Evolutionary conservation across 2,888 invertebrate genomes (phyloP), one percentile per base, ranked within the genome.

Genomic region (Molanna angustata): DNA sequence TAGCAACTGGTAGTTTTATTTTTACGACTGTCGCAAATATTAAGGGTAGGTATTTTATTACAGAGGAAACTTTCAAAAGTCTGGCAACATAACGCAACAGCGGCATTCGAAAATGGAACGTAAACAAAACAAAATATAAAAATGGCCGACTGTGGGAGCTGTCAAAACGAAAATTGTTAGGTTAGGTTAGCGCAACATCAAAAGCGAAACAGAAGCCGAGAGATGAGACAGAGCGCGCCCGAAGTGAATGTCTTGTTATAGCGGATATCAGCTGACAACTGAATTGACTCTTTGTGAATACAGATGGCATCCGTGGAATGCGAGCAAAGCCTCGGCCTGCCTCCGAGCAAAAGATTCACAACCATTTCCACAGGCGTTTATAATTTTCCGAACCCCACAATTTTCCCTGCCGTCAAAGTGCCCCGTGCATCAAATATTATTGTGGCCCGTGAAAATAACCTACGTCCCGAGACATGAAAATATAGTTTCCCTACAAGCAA

Each of bases 251-350:
- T 48, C 40, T 40, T 48, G 48, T 48, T 48, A 18, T 40, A 31
- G 21, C 48, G 48, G 35, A 40, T 40, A 48, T 40, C 48, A 48
- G 48, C 48, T 48, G 48, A 48, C 48, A 40, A 48, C 48, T 48
- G 48, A 40, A 19, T 43, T 43, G 14, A 27, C 14, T 37, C 37
- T 14, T 4, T 37, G 37, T 37, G 16, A 16, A 37, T 16, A 13
- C 16, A 37, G 27, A 4, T 11, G 27, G 11, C 6, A 11, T 27
- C 27, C 27, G 27, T 7, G 27, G 27, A 7, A 11, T 11, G 27
- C 4, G 27, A 27, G 27, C 4, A 27, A 27, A 27, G 27, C 27
- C 11, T 27, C 11, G 11, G 11, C 27, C 11, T 7, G 27, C 4
- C 27, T 7, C 27, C 11, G 27, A 27, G 27, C 4, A 27, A 27